Evolutionary conservation across 1,140 invertebrate genomes (phyloP), one percentile per base, ranked within the genome.

Genomic region (Nylanderia fulva): DNA sequence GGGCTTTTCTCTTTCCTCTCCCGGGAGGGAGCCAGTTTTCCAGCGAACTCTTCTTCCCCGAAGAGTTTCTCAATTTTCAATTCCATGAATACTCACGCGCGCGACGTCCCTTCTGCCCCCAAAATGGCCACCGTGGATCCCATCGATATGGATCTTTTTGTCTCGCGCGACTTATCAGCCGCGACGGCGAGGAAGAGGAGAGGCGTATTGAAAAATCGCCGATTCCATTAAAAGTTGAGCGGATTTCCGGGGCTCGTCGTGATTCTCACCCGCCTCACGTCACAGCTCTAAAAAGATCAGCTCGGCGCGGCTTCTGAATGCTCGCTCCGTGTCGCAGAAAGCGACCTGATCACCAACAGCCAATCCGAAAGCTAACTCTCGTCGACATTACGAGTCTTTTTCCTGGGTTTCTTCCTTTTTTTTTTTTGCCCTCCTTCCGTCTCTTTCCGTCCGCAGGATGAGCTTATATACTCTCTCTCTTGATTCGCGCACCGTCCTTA

Each of bases 151-250:
- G 58, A 63, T 52, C 52, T 82, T 72, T 82, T 82, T 84, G 80
- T 84, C 80, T 84, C 29, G 71, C 39, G 69, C 71, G 71, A 76
- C 54, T 76, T 84, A 84, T 76, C 71, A 63, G 33, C 29, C 42
- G 71, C 33, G 71, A 33, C 42, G 45, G 3, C 29, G 6, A 48
- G 54, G n/a, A 24, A 39, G n/a, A n/a, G 27, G 52, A 54, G 63
- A 54, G 58, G 1, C 63, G 75, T 63, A 86, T 85, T 87, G 87
- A 91, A 91, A 90, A 92, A 91, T 88, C 83, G 85, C 86, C 82
- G 85, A 88, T 92, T 90, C 85, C 90, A 91, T 91, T 91, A 88
- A 90, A 92, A 92, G 74, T 91, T 91, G 48, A 89, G 84, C 72
- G 66, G 76, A 86, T 85, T 86, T 82, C 76, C 76, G 69, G 79